Percentiles rank a stretch among this genome's conserved stretches.
Evolutionary conservation across 2,797 vertebrate genomes (phyloP).

Genomic region (Thaleichthys pacificus): DNA sequence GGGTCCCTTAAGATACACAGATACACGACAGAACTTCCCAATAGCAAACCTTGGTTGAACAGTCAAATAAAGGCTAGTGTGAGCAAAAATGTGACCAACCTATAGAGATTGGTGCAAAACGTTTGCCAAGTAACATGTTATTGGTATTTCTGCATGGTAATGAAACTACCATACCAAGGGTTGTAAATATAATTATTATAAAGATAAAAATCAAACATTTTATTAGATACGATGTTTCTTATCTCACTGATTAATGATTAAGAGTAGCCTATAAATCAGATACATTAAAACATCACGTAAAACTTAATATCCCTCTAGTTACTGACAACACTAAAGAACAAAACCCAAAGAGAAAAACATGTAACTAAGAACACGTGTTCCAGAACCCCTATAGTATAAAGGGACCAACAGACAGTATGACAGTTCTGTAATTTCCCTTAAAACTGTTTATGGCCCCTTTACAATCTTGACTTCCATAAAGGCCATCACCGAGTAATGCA

Average conservation of each 20-base stretch:
- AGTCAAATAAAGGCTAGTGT: not conserved
- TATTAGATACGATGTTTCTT: not conserved
- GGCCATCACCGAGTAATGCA: not conserved
- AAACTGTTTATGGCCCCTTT: not conserved
- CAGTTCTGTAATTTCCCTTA: not conserved
- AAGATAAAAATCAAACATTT: not conserved
- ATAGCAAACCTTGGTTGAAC: not conserved
- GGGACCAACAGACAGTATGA: not conserved
- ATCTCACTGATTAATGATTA: not conserved
- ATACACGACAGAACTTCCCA: slow-evolving; percentile 12
- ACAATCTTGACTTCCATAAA: not conserved
- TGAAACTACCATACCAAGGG: not conserved
- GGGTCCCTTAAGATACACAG: slow-evolving; percentile 47
- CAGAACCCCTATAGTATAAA: not conserved
- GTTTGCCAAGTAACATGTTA: not conserved
- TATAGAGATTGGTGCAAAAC: not conserved
- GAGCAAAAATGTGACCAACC: not conserved
- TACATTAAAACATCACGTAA: not conserved
- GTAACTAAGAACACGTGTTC: not conserved
- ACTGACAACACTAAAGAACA: not conserved
- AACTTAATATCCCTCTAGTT: not conserved
- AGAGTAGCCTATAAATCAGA: not conserved
- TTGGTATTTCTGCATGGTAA: not conserved
- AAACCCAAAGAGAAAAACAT: not conserved
- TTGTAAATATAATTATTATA: not conserved